Base-by-base conservation (phyloP, 2,888 invertebrate genomes). In the Norana najaformis region DNA sequence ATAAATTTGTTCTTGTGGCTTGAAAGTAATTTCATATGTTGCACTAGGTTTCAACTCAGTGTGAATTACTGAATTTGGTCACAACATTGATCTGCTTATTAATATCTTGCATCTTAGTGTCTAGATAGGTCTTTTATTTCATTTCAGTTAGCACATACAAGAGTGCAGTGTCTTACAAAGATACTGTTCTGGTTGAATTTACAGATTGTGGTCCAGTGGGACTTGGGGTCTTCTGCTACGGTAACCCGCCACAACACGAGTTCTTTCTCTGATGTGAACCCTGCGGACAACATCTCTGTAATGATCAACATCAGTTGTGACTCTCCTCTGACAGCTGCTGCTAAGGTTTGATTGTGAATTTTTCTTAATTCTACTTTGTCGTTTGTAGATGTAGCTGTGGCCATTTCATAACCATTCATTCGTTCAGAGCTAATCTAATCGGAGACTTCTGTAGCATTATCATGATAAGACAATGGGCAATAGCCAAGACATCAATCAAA, bases 241-340 rank as follows among this genome's bases (percentile, higher is more conserved):
- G 11, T 69, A 30, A 69, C 8, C 69, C 69, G 69, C 69, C 69
- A 69, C 69, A 69, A 69, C n/a, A n/a, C 69, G 8, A 69, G n/a
- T 69, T 30, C n/a, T n/a, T 69, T n/a, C 8, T 85, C 85, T 85
- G 85, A 37, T 36, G 23, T 23, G 36, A 85, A 35, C 20, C 36
- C 23, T 85, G 34, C 34, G 8, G 35, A 85, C 0, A 35, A 6
- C 36, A 83, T 83, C 18, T 34, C 35, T 37, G 36, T 85, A 23
- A 36, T 37, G 85, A 85, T 85, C 37, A 37, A 85, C 85, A 37
- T 85, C 36, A 85, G 85, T 36, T 85, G 85, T 85, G 85, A 85
- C 34, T 85, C 35, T 36, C 85, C 85, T 23, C 1, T 85, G 35
- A 23, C 85, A 85, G 34, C 85, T 36, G 37, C 30, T 36, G 20